Evolutionary conservation across 2,888 invertebrate species (phyloP), one percentile per base, ranked within the genome.

Genomic region (Ormyrus labotus): DNA sequence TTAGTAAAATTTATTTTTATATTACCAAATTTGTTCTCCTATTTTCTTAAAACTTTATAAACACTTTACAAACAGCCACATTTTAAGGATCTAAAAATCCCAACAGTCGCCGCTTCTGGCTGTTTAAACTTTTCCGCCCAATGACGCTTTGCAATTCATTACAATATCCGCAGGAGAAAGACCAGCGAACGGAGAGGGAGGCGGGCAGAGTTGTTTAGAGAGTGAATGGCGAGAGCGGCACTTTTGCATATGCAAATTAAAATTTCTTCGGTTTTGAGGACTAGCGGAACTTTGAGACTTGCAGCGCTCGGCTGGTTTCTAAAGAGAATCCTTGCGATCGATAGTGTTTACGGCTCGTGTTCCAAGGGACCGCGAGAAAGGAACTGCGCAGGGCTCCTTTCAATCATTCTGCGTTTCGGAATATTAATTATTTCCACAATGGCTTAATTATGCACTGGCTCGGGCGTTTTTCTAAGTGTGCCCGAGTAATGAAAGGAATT

Each of bases 211-310:
- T 8, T 34, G n/a, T 10, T 11, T 8, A 53, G 47, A 10, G 34
- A 6, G 11, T 45, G n/a, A 55, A 45, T 19, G 34, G 11, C 5
- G 69, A 69, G 45, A 50, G 45, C 10, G 50, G 8, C 6, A 19
- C 19, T 63, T 45, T 69, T 63, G 69, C 53, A 63, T 50, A 69
- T 69, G 69, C 55, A 76, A 76, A 76, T 76, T 55, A 48, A 55
- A 69, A 63, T 51, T 55, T 61, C 34, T 78, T 9, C 47, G 51
- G 70, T 13, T 55, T 50, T 51, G 61, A n/a, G 68, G 60, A 11
- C 68, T 53, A 68, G 9, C 34, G 34, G 34, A 34, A 34, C 34
- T 34, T 34, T 69, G 61, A n/a, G 69, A 61, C 6, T 53, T 6
- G 53, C 9, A 69, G 10, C 63, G 74, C 65, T 55, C 48, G 55